Conservation (phyloP, 2,888 invertebrate species). For the Nebria brevicollis region DNA sequence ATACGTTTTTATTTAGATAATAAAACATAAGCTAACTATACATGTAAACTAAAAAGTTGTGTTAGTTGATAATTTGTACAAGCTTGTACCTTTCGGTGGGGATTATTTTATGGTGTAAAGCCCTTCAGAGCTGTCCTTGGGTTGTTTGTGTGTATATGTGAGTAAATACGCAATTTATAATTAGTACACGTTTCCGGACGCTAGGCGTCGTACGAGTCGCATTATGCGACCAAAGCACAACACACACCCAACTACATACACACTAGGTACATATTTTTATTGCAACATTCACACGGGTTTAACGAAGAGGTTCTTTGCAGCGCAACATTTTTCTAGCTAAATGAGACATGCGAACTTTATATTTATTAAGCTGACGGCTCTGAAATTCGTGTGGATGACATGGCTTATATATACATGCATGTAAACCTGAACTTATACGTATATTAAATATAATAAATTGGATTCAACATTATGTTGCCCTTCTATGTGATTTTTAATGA, state of each 20-base stretch:
- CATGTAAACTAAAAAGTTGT: not conserved
- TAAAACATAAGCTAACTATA: too few species aligned
- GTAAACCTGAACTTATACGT: too few species aligned
- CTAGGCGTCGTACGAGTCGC: slow-evolving; percentile 1
- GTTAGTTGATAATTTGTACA: not conserved
- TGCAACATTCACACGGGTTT: not conserved
- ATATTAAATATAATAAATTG: too few species aligned
- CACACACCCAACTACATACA: not conserved
- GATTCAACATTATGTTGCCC: too few species aligned
- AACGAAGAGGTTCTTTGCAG: not conserved
- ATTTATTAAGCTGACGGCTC: not conserved
- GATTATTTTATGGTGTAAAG: not conserved
- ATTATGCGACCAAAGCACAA: not conserved
- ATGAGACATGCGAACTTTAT: not conserved
- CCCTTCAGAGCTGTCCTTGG: not conserved
- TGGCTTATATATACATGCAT: not conserved
- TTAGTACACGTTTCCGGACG: slow-evolving; percentile 6
- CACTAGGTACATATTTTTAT: too few species aligned
- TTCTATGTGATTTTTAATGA: too few species aligned
- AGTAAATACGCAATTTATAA: slow-evolving; percentile 18
- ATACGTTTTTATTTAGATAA: too few species aligned
- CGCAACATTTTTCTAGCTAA: not conserved
- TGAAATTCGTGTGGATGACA: not conserved
- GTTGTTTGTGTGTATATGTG: not conserved
- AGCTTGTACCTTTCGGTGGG: not conserved